Evolutionary conservation across 2,797 vertebrate genomes (phyloP).

Genomic region (Lithobates pipiens): DNA sequence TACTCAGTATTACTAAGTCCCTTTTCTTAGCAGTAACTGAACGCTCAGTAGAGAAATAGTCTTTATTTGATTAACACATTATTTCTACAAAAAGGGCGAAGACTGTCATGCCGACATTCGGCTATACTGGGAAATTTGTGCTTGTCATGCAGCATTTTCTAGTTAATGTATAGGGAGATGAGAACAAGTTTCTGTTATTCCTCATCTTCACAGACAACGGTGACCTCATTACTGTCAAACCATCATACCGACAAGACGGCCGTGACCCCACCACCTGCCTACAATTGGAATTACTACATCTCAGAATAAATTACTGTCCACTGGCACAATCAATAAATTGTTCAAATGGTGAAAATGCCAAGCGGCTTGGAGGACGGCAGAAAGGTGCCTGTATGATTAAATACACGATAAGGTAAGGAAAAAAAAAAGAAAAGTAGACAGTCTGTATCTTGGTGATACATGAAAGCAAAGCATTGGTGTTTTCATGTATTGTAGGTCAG

Average conservation of each 20-base stretch:
- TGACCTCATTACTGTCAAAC: constrained; percentile 59
- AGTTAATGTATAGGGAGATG: constrained; percentile 37
- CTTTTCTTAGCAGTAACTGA: not conserved
- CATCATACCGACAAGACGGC: constrained; percentile 28
- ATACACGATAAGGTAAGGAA: constrained; percentile 9
- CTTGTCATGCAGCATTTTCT: not conserved
- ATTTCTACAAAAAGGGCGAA: not conserved
- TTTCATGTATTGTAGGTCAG: no score
- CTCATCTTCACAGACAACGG: constrained; percentile 28
- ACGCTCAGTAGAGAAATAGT: no score
- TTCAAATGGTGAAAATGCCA: constrained; percentile 31
- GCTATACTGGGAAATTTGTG: not conserved
- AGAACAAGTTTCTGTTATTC: constrained; percentile 24
- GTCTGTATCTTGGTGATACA: not conserved
- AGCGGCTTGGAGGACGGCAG: not conserved
- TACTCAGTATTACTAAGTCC: not conserved
- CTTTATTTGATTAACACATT: not conserved
- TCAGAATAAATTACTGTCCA: constrained; percentile 44
- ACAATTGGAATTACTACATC: constrained; percentile 34
- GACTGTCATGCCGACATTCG: not conserved
- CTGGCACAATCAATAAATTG: constrained; percentile 33
- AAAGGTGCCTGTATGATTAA: constrained; percentile 20
- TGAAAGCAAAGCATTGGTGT: not conserved
- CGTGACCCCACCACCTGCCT: constrained; percentile 19
- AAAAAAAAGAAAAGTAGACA: not conserved